Conservation (phyloP, 2,113 vertebrate species). For the Anarhynchus alexandrinus region DNA sequence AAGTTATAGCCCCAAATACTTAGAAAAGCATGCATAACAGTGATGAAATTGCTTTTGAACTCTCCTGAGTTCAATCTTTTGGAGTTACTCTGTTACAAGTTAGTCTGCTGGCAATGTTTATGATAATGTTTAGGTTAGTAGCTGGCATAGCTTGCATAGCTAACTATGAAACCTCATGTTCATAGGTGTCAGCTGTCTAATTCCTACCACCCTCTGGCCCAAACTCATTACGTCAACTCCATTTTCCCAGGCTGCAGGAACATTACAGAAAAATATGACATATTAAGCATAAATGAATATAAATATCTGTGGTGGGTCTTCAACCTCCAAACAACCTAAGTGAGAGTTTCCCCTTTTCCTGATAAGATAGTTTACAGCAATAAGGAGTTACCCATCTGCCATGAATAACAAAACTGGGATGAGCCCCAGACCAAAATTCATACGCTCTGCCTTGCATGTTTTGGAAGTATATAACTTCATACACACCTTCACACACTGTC, state of each 20-base stretch:
- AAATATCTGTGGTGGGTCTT: not conserved
- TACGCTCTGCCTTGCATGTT: not conserved
- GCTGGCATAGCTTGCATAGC: too few relatives aligned
- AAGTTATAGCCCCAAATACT: not conserved
- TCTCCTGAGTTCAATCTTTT: not conserved
- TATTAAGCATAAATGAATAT: not conserved
- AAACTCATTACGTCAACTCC: not conserved
- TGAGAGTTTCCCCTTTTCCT: not conserved
- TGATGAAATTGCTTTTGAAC: not conserved
- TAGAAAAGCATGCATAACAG: not conserved
- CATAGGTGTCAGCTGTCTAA: not conserved
- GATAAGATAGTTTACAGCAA: not conserved
- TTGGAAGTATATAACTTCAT: not conserved
- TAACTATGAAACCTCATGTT: not conserved
- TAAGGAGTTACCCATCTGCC: not conserved
- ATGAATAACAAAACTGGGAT: not conserved
- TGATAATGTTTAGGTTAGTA: not conserved
- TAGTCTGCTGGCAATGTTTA: not conserved
- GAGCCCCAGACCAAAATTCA: not conserved
- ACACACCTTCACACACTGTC: not conserved
- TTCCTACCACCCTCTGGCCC: not conserved
- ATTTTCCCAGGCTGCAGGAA: not conserved
- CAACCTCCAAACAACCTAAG: not conserved
- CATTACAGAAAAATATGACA: not conserved
- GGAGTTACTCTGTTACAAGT: not conserved